These are phyloP conservation scores for Tachina fera DNA, from an alignment of 2,888 invertebrate genomes.

Conservation along the genomic window DNA sequence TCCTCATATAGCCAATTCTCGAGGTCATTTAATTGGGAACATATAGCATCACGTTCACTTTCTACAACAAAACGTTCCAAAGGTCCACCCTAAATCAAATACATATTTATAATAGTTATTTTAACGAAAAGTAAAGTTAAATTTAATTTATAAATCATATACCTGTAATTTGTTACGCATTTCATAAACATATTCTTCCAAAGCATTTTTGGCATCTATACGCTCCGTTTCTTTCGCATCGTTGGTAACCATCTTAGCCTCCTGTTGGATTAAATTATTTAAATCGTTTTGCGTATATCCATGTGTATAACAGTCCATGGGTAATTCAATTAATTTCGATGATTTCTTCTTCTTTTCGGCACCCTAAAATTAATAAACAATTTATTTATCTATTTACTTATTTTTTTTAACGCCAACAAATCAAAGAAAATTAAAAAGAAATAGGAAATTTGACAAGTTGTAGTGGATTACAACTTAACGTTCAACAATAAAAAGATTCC, in stretches of 20 bases:
- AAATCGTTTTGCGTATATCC: constrained; percentile 89
- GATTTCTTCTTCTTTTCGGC: constrained; percentile 90
- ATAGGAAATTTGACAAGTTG: constrained; percentile 66
- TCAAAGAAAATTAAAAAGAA: constrained; percentile 61
- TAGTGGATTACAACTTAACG: constrained; percentile 32
- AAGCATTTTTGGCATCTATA: constrained; percentile 96
- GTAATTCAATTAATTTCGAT: constrained; percentile 92
- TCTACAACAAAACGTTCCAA: constrained; percentile 90
- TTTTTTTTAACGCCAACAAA: constrained; percentile 23
- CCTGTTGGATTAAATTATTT: constrained; percentile 90
- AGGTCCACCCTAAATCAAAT: constrained; percentile 86
- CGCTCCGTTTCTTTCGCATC: constrained; percentile 97
- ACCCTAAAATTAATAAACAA: constrained; percentile 76
- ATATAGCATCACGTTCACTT: constrained; percentile 86
- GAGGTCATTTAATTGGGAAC: constrained; percentile 89
- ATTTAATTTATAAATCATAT: not conserved
- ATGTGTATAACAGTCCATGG: constrained; percentile 90
- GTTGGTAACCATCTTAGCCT: constrained; percentile 92
- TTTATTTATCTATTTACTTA: not conserved
- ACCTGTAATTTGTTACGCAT: constrained; percentile 92
- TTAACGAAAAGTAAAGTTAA: not conserved
- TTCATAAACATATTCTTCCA: constrained; percentile 99
- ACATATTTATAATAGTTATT: not conserved
- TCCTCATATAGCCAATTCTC: constrained; percentile 98
- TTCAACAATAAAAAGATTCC: constrained; percentile 51